Percentiles rank a stretch among this genome's conserved stretches.
phyloP scores from a whole-genome alignment of 2,113 vertebrate species.

The Rhinolophus sinicus region DNA sequence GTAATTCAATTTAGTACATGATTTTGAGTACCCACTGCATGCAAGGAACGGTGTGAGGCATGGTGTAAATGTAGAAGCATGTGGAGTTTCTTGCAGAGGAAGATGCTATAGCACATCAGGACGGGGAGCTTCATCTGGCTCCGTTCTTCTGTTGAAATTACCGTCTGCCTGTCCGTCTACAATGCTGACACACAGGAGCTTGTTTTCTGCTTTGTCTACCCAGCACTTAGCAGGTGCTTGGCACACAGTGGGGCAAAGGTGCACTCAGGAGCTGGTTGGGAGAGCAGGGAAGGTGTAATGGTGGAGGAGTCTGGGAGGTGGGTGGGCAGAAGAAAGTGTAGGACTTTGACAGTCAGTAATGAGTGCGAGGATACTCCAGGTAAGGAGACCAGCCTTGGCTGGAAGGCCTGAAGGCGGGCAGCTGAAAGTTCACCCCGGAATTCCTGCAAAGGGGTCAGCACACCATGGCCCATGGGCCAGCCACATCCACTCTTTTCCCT shows the following conservation, averaged over 20 bases:
- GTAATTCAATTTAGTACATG: neutral
- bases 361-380: neutral
- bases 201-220: no score
- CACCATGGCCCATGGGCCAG: neutral
- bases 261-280: neutral
- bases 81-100: neutral
- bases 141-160: accelerated
- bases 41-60: neutral
- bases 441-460: neutral
- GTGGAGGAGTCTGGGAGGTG: neutral
- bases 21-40: neutral
- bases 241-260: neutral
- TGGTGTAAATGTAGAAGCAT: neutral
- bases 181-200: neutral
- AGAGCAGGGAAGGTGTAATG: neutral
- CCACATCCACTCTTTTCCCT: neutral
- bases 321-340: neutral
- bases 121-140: neutral
- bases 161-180: accelerated
- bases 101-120: neutral
- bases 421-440: neutral
- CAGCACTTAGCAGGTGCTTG: no score
- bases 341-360: neutral
- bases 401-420: neutral
- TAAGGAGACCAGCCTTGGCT: neutral